Evolutionary conservation across 2,797 vertebrate species (phyloP).

Genomic region (Nannoperca australis): DNA sequence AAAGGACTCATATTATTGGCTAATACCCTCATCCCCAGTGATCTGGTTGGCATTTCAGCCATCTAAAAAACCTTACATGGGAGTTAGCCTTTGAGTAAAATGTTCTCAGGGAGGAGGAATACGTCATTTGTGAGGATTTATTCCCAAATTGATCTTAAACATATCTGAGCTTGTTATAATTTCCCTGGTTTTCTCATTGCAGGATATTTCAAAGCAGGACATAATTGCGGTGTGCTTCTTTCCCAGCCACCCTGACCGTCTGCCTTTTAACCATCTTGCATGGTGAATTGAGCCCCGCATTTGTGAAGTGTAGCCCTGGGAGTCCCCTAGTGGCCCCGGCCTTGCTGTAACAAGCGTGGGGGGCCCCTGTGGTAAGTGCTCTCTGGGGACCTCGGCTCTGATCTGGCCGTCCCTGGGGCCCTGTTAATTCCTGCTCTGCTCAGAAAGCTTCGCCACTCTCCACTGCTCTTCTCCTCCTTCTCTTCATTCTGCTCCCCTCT

Average conservation of each 20-base stretch:
- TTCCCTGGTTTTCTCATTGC: conserved; percentile 47
- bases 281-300: conserved; percentile 77
- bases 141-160: conserved; percentile 80
- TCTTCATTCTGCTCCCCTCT: conserved; percentile 52
- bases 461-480: conserved; percentile 72
- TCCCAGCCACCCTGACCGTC: conserved; percentile 67
- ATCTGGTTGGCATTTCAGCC: conserved; percentile 69
- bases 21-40: conserved; percentile 70
- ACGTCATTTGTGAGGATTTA: conserved; percentile 69
- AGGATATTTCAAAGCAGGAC: conserved; percentile 64
- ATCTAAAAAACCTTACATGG: conserved; percentile 54
- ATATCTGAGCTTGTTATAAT: conserved; percentile 76
- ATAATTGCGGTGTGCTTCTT: conserved; percentile 75
- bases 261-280: conserved; percentile 78
- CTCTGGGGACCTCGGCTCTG: conserved; percentile 84
- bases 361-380: conserved; percentile 83
- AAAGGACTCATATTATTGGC: conserved; percentile 66
- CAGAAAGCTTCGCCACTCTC: conserved; percentile 78
- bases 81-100: conserved; percentile 71
- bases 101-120: conserved; percentile 64
- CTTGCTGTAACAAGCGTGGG: conserved; percentile 83
- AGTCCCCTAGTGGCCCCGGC: conserved; percentile 81
- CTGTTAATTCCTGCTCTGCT: conserved; percentile 87
- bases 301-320: conserved; percentile 82
- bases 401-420: conserved; percentile 81